phyloP scores from a whole-genome alignment of 2,113 vertebrate species.

The Sitta europaea region DNA sequence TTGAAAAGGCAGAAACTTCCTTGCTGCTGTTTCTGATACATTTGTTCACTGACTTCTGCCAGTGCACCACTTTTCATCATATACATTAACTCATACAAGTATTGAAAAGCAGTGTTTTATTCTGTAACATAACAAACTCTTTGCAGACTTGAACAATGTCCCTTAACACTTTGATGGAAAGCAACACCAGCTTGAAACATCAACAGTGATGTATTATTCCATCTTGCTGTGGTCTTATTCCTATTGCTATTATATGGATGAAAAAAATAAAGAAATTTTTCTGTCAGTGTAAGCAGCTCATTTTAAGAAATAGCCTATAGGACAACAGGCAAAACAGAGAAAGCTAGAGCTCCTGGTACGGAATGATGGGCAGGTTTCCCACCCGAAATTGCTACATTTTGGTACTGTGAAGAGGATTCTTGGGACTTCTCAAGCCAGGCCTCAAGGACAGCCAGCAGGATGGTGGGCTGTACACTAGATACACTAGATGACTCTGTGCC shows the following conservation, averaged over 20 bases:
- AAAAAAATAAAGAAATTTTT: neutral
- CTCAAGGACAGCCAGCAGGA: rapidly evolving
- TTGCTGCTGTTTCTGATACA: neutral
- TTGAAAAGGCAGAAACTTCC: neutral
- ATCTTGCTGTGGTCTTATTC: neutral
- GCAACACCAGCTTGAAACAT: neutral
- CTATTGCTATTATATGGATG: neutral
- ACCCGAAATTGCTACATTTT: neutral
- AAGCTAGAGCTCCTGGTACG: neutral
- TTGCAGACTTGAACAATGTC: neutral
- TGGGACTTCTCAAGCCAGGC: neutral
- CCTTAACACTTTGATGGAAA: neutral
- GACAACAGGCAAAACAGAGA: neutral
- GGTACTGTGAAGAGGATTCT: neutral
- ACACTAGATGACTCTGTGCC: neutral
- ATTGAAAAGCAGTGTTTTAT: neutral
- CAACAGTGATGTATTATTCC: neutral
- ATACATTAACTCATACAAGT: neutral
- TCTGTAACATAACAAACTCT: neutral
- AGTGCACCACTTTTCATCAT: neutral
- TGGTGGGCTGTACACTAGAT: too few species aligned
- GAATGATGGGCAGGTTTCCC: neutral
- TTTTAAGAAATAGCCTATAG: neutral
- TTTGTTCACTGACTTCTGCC: neutral
- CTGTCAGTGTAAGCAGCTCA: neutral